Evolutionary conservation across 1,140 invertebrate species (phyloP), one percentile per base, ranked within the genome.

Genomic region (Drosophila repleta): DNA sequence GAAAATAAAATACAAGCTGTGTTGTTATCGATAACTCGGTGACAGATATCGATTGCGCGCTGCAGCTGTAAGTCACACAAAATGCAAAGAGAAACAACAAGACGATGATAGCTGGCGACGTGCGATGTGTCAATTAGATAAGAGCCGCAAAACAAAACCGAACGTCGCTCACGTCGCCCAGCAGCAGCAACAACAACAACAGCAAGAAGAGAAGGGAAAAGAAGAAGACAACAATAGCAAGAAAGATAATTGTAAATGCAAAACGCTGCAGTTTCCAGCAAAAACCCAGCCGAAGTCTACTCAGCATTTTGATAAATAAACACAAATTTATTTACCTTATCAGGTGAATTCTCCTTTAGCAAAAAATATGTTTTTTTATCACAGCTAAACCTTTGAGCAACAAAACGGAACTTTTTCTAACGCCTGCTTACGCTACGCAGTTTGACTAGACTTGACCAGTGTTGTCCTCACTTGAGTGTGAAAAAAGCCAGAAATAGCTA

Each of bases 41-140:
- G 56, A 26, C 48, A 18, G 17, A 39, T 61, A 62, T 69, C 49
- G 57, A 62, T 62, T 46, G 3, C 8, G 4, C n/a, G 7, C 7
- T 39, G 21, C 53, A 64, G 41, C 20, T 53, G 48, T 45, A 48
- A 37, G 13, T 39, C 32, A 26, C 3, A 24, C 4, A 15, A 52
- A 56, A 21, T 46, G 43, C 2, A 46, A 46, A 21, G 11, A 3
- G 10, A 4, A 35, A 10, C 10, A n/a, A 24, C 4, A 41, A 37
- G 26, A 17, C 1, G 20, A 15, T 29, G 55, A 45, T 43, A 43
- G 53, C 7, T 8, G 7, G 35, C n/a, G 32, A 67, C 69, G 69
- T 72, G 69, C 20, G 55, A 72, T 67, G 63, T 60, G 39, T 37
- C 55, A 72, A 48, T 41, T 32, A 60, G 63, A 72, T 72, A 72